A percentile compares a stretch with the other conserved stretches of the same genome.
phyloP scores from a whole-genome alignment of 2,888 invertebrate species.

The Elegia similella region DNA sequence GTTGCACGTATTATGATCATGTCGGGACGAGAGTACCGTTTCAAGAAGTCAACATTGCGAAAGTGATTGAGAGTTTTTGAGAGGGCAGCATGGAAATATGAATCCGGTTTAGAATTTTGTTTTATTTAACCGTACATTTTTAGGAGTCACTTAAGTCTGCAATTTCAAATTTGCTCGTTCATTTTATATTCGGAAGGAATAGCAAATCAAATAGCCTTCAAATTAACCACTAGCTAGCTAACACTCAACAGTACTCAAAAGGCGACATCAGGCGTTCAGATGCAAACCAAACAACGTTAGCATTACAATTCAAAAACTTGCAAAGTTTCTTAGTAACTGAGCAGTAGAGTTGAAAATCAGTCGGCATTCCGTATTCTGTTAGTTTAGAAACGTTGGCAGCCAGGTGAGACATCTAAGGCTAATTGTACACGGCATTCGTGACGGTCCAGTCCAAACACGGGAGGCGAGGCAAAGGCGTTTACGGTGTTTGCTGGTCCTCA shows the following conservation, averaged over 20 bases:
- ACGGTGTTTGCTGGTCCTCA: slow-evolving; percentile 74
- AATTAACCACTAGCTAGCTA: slow-evolving; percentile 17
- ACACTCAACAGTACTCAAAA: slow-evolving; percentile 44
- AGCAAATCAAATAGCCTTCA: slow-evolving; percentile 13
- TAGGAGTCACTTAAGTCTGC: neutral
- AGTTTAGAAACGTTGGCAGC: slow-evolving; percentile 38
- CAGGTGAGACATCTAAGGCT: slow-evolving; percentile 65
- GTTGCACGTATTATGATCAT: slow-evolving; percentile 78
- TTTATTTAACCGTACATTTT: slow-evolving; percentile 28
- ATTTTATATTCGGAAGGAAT: slow-evolving; percentile 17
- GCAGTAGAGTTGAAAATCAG: slow-evolving; percentile 21
- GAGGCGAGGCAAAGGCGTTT: slow-evolving; percentile 57
- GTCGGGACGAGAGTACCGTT: slow-evolving; percentile 74
- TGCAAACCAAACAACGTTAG: slow-evolving; percentile 19
- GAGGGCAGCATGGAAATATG: slow-evolving; percentile 59
- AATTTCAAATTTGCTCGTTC: neutral
- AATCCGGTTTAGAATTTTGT: slow-evolving; percentile 44
- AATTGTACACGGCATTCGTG: slow-evolving; percentile 71
- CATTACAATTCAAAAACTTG: neutral
- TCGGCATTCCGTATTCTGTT: neutral
- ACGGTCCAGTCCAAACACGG: slow-evolving; percentile 65
- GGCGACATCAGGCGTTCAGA: slow-evolving; percentile 41
- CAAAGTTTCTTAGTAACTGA: neutral
- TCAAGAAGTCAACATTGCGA: slow-evolving; percentile 77
- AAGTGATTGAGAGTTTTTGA: slow-evolving; percentile 67